Evolutionary conservation across 2,113 vertebrate species (phyloP).

Genomic region (Melanerpes aurifrons): DNA sequence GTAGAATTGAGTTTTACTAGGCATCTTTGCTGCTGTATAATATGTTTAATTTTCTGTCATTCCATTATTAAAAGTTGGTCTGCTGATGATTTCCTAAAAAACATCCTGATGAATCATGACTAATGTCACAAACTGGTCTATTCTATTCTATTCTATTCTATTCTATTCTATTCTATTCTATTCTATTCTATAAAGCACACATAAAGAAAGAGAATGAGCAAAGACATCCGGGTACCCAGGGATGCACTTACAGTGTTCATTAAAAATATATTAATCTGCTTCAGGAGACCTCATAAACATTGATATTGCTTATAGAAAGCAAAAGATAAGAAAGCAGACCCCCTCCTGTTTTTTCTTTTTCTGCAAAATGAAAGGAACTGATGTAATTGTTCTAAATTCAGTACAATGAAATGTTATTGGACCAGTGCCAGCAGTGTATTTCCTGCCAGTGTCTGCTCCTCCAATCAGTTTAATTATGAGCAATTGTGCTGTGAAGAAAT

Average conservation of each 20-base stretch:
- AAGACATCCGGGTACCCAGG: not conserved
- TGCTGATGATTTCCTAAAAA: not conserved
- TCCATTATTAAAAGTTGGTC: not conserved
- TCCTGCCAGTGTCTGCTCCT: constrained; percentile 79
- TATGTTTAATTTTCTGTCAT: not conserved
- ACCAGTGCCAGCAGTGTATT: constrained; percentile 68
- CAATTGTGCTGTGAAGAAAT: constrained; percentile 79
- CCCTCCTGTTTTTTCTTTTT: not conserved
- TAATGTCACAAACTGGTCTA: not conserved
- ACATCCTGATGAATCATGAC: not conserved
- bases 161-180: no score
- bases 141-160: no score
- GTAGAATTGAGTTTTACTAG: not conserved
- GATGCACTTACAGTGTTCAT: constrained; percentile 7
- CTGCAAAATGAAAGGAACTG: constrained; percentile 77
- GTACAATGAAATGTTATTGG: constrained; percentile 69
- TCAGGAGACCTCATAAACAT: constrained; percentile 46
- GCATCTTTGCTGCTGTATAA: not conserved
- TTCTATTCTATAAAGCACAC: no score
- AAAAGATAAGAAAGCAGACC: constrained; percentile 19
- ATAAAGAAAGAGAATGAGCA: not conserved
- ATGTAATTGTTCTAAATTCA: constrained; percentile 76
- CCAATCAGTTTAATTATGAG: constrained; percentile 82
- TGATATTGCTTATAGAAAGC: not conserved
- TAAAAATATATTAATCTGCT: constrained; percentile 25